Evolutionary conservation across 2,797 vertebrate genomes (phyloP).

Genomic region (Melanotaenia nigrans): DNA sequence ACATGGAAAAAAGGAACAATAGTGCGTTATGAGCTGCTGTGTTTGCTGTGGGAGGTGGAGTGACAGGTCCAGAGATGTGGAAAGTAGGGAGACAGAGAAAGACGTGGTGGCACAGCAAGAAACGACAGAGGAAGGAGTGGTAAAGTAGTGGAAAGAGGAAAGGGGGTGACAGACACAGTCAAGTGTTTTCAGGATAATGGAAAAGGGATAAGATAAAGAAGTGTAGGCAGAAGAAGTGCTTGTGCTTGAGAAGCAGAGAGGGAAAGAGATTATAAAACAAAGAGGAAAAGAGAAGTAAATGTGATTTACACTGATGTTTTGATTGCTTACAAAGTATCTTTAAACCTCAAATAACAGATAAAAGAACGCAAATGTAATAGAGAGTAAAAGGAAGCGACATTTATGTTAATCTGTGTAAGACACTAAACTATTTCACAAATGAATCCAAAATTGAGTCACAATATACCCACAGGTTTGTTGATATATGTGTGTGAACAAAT

Average conservation of each 20-base stretch:
- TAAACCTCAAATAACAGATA: slow-evolving; percentile 27
- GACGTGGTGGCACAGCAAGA: slow-evolving; percentile 4
- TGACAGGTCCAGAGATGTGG: slow-evolving; percentile 21
- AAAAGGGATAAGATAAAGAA: slow-evolving; percentile 66
- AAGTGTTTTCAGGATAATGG: slow-evolving; percentile 46
- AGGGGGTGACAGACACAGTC: slow-evolving; percentile 46
- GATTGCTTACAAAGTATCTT: slow-evolving; percentile 28
- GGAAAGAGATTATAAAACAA: slow-evolving; percentile 25
- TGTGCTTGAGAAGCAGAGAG: slow-evolving; percentile 20
- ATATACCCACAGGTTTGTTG: not conserved
- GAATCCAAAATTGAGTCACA: not conserved
- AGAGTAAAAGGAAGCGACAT: not conserved
- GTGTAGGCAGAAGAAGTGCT: slow-evolving; percentile 27
- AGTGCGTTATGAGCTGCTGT: slow-evolving; percentile 32
- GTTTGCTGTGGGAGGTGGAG: slow-evolving; percentile 44
- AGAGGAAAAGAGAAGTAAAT: slow-evolving; percentile 18
- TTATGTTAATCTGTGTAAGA: not conserved
- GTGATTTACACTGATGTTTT: slow-evolving; percentile 27
- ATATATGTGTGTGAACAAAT: not conserved
- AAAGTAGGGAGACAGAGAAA: not conserved
- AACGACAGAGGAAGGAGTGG: slow-evolving; percentile 37
- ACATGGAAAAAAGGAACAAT: slow-evolving; percentile 39
- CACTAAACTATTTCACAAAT: not conserved
- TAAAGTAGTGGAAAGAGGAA: slow-evolving; percentile 59
- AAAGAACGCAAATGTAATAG: slow-evolving; percentile 4